These are phyloP conservation scores for Paracentrotus lividus DNA, from an alignment of 53 echinoderm and acorn worm genomes.

Conservation along the genomic window DNA sequence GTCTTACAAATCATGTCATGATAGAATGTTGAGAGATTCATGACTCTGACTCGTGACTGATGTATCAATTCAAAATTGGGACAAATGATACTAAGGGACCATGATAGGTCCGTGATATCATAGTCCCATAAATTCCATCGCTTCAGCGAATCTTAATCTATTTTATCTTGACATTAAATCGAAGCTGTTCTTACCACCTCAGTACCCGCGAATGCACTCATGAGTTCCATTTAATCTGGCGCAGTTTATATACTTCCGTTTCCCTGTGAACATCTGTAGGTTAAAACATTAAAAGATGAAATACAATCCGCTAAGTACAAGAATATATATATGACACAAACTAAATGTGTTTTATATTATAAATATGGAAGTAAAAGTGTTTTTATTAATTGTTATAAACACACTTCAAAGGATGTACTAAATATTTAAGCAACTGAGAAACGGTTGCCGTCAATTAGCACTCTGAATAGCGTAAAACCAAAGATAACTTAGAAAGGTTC, in stretches of 20 bases:
- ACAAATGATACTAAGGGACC: background rate
- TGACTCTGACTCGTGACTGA: background rate
- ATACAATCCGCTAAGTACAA: background rate
- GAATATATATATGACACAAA: background rate
- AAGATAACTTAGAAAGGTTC: no score
- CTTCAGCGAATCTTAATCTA: background rate
- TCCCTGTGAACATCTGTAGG: background rate
- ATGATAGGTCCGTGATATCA: background rate
- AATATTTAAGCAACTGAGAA: no score
- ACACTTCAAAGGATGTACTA: no score
- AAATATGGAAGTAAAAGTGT: background rate
- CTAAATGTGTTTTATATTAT: background rate
- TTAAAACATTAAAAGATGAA: background rate
- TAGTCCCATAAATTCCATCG: background rate
- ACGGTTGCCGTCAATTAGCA: no score
- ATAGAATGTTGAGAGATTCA: background rate
- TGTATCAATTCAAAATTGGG: background rate
- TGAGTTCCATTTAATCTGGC: background rate
- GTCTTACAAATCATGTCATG: conserved; percentile 22
- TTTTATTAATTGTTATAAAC: no score
- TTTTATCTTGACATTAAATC: conserved; percentile 16
- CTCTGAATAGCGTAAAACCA: no score
- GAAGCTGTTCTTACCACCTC: background rate
- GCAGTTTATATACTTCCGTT: background rate
- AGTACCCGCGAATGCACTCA: background rate